Conservation (phyloP, 2,113 vertebrate species). For the Xiphophorus couchianus region DNA sequence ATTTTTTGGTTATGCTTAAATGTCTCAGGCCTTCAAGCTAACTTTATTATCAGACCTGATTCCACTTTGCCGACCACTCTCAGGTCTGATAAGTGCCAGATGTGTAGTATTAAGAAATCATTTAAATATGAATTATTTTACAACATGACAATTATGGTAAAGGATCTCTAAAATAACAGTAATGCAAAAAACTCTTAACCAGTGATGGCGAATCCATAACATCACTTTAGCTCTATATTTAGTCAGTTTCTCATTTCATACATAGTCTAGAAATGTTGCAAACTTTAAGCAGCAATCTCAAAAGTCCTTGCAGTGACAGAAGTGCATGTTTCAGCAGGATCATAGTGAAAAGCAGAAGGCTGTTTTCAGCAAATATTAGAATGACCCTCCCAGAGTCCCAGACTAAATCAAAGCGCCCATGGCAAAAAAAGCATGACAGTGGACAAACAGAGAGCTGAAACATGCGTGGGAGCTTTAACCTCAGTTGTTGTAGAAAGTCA, state of each 20-base stretch:
- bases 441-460: background rate
- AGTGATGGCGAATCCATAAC: too few relatives aligned
- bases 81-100: too few relatives aligned
- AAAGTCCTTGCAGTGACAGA: conserved; percentile 6
- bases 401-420: background rate
- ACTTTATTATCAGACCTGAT: too few relatives aligned
- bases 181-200: background rate
- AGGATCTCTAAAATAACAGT: too few relatives aligned
- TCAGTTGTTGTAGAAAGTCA: background rate
- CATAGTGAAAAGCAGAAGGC: background rate
- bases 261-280: background rate
- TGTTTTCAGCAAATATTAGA: conserved; percentile 19
- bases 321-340: conserved; percentile 12
- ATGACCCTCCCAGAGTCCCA: conserved; percentile 5
- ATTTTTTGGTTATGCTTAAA: too few relatives aligned
- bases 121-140: too few relatives aligned
- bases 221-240: background rate
- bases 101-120: too few relatives aligned
- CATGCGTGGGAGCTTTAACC: background rate
- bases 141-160: too few relatives aligned
- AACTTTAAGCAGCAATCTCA: background rate
- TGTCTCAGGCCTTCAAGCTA: too few relatives aligned
- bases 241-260: background rate
- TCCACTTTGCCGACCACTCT: too few relatives aligned
- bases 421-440: background rate